A percentile compares a stretch with the other conserved stretches of the same genome.
These are phyloP conservation scores for Copsychus sechellarum DNA, from an alignment of 2,113 vertebrate species.

Conservation along the genomic window DNA sequence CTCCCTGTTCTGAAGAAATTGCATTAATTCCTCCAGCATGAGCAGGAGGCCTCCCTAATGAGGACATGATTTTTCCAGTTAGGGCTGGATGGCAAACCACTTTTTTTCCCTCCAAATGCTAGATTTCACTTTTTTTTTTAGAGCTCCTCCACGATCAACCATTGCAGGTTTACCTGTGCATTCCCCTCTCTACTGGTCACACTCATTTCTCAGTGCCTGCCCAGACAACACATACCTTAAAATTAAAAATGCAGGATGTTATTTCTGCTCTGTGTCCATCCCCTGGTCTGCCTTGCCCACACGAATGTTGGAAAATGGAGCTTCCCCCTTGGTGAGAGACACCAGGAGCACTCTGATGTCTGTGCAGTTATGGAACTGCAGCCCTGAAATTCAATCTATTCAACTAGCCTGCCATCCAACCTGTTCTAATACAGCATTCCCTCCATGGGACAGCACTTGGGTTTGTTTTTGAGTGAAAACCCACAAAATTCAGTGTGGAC, in stretches of 20 bases:
- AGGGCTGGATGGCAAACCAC: background rate
- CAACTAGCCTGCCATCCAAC: rapidly evolving
- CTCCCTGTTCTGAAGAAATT: background rate
- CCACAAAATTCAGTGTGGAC: rapidly evolving
- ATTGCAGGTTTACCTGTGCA: background rate
- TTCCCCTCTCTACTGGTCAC: background rate
- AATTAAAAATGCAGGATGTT: background rate
- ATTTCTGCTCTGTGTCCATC: background rate
- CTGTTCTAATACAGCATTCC: background rate
- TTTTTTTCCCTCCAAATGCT: background rate
- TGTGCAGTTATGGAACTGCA: background rate
- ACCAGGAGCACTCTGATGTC: background rate
- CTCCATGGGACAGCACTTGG: too few species aligned
- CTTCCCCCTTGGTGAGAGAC: background rate
- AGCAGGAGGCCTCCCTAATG: background rate
- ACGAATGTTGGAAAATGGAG: background rate
- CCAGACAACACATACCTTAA: background rate
- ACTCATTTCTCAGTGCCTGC: background rate
- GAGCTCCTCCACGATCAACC: background rate
- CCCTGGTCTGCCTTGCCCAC: background rate
- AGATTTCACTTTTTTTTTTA: background rate
- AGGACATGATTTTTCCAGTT: background rate
- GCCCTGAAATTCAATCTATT: background rate
- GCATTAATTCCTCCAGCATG: background rate
- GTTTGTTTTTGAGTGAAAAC: background rate